Evolutionary conservation across 2,888 invertebrate species (phyloP).

Genomic region (Nymphalis c-album): DNA sequence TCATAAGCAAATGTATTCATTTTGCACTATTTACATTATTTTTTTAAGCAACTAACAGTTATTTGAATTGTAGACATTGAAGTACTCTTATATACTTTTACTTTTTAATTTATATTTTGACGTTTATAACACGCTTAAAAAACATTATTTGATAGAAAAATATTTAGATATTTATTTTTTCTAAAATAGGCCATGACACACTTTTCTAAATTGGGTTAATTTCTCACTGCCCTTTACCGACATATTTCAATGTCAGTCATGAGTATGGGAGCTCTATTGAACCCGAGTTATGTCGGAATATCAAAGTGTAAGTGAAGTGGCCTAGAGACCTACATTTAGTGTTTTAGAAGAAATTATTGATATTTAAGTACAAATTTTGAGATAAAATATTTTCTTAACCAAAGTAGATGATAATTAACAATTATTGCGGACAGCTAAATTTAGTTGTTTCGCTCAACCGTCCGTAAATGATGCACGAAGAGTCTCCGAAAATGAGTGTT

Average conservation of each 20-base stretch:
- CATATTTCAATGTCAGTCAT: conserved; percentile 83
- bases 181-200: conserved; percentile 71
- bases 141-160: conserved; percentile 14
- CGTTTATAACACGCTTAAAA: conserved; percentile 1
- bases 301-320: conserved; percentile 92
- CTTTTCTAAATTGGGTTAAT: conserved; percentile 73
- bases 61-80: conserved; percentile 47
- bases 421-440: conserved; percentile 54
- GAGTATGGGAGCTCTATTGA: conserved; percentile 85
- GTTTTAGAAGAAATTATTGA: conserved; percentile 64
- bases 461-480: conserved; percentile 84
- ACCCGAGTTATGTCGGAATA: conserved; percentile 87
- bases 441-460: conserved; percentile 67
- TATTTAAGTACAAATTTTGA: conserved; percentile 77
- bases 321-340: conserved; percentile 93
- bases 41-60: conserved; percentile 49
- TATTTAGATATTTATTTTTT: conserved; percentile 29
- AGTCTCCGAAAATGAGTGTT: conserved; percentile 85
- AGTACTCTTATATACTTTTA: conserved; percentile 47
- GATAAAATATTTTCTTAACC: conserved; percentile 80
- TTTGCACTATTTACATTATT: conserved; percentile 69
- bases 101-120: conserved; percentile 17
- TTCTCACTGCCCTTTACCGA: conserved; percentile 80
- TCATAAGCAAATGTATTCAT: conserved; percentile 74
- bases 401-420: conserved; percentile 65